These are phyloP conservation scores for Coreoperca whiteheadi DNA, from an alignment of 2,113 vertebrate genomes.

Conservation along the genomic window DNA sequence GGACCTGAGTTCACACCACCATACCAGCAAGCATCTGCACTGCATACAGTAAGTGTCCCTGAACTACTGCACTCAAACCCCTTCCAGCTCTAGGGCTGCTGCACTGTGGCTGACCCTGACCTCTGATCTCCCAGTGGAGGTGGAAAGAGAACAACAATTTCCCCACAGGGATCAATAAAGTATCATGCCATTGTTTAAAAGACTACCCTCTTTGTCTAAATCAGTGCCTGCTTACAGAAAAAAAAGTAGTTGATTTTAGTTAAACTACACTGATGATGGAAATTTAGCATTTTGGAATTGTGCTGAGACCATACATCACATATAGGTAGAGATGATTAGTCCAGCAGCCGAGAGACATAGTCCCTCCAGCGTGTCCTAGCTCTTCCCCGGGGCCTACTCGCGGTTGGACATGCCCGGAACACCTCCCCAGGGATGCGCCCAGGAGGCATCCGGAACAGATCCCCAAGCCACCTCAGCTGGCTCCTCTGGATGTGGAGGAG, in stretches of 20 bases:
- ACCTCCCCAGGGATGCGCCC: too few species aligned
- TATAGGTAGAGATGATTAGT: neutral
- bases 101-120: conserved; percentile 21
- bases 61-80: conserved; percentile 4
- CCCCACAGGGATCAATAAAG: conserved; percentile 36
- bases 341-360: too few species aligned
- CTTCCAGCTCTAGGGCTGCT: conserved; percentile 26
- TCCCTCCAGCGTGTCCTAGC: too few species aligned
- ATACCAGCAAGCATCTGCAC: neutral
- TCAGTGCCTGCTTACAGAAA: neutral
- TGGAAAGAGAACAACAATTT: conserved; percentile 10
- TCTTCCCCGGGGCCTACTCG: too few species aligned
- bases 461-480: too few species aligned
- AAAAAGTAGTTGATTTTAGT: neutral
- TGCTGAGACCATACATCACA: neutral
- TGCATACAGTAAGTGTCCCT: conserved; percentile 17
- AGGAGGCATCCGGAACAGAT: too few species aligned
- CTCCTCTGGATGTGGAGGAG: too few species aligned
- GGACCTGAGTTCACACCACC: neutral
- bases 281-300: neutral
- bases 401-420: too few species aligned
- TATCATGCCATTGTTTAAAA: conserved; percentile 12
- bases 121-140: conserved; percentile 24
- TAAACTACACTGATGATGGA: neutral
- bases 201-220: conserved; percentile 4